Conservation (phyloP, 2,797 vertebrate species). For the Phoeniculus purpureus region DNA sequence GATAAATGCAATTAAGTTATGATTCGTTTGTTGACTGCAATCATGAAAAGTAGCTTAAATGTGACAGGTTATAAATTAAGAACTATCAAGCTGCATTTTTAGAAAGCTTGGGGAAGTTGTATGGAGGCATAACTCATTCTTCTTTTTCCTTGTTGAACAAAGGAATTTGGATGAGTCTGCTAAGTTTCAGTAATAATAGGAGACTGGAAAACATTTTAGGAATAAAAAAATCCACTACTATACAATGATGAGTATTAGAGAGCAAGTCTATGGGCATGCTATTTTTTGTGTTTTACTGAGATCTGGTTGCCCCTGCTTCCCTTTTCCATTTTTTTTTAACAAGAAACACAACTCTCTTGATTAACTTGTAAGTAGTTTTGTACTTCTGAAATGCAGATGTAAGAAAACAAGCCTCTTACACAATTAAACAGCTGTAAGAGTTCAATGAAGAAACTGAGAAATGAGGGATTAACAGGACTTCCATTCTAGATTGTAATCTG, state of each 20-base stretch:
- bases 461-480: neutral
- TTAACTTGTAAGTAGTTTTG: neutral
- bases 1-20: neutral
- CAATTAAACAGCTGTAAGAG: neutral
- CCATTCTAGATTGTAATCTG: neutral
- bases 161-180: neutral
- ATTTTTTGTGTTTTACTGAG: neutral
- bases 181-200: neutral
- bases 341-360: neutral
- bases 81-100: neutral
- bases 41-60: neutral
- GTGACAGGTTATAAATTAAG: neutral
- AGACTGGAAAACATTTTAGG: neutral
- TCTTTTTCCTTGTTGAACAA: neutral
- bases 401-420: neutral
- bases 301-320: neutral
- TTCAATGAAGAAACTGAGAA: neutral
- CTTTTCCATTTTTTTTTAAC: neutral
- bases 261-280: neutral
- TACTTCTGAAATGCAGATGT: neutral
- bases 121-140: neutral
- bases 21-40: neutral
- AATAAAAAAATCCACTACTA: neutral
- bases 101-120: neutral
- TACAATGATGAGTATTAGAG: rapidly evolving